A percentile compares a stretch with the other conserved stretches of the same genome.
Evolutionary conservation across 2,797 vertebrate genomes (phyloP).

Genomic region (Discoglossus pictus): DNA sequence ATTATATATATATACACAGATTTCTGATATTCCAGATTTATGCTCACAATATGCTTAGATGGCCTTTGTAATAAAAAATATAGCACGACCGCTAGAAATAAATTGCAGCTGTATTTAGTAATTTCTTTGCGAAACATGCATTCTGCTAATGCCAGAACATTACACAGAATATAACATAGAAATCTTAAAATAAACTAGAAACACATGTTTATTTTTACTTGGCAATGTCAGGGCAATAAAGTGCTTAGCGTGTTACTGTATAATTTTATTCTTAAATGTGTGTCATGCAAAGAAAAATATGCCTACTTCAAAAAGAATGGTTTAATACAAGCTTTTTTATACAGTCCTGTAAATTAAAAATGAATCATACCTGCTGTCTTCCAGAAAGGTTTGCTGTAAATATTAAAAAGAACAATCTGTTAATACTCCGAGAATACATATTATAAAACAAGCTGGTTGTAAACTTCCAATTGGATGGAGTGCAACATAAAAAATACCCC

Average conservation of each 20-base stretch:
- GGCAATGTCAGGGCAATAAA: too few species aligned
- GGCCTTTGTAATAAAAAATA: too few species aligned
- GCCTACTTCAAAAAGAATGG: neutral
- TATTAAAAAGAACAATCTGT: slow-evolving; percentile 54
- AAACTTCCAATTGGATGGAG: slow-evolving; percentile 10
- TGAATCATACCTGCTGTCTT: slow-evolving; percentile 70
- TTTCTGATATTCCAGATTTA: too few species aligned
- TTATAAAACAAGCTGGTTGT: slow-evolving; percentile 2
- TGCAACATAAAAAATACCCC: too few species aligned
- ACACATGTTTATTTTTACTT: neutral
- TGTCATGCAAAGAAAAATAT: neutral
- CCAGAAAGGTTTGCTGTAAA: slow-evolving; percentile 73
- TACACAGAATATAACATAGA: neutral
- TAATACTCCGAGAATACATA: slow-evolving; percentile 32
- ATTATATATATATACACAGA: too few species aligned
- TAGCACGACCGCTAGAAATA: too few species aligned
- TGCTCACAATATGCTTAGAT: too few species aligned
- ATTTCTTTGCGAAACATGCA: too few species aligned
- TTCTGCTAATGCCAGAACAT: neutral
- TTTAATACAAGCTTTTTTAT: slow-evolving; percentile 26
- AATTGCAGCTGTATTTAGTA: too few species aligned
- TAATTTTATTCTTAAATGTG: neutral
- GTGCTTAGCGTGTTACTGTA: neutral
- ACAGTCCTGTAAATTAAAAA: slow-evolving; percentile 28
- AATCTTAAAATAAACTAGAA: neutral